phyloP scores from a whole-genome alignment of 1,140 invertebrate species.

The Lucilia cuprina region DNA sequence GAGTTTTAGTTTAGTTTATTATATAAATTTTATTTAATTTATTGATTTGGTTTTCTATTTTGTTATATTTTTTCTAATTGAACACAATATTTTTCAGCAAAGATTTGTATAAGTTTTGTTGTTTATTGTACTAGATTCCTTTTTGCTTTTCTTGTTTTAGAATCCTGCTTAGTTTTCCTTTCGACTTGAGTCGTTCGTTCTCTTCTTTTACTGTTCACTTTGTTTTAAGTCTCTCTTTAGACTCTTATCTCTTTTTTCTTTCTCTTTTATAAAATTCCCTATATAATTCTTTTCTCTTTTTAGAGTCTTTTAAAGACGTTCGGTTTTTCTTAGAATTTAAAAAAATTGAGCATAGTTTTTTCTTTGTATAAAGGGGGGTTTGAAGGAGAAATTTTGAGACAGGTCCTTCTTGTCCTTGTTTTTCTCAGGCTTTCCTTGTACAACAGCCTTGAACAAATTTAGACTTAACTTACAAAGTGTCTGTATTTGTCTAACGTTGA shows the following conservation, averaged over 20 bases:
- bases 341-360: background rate
- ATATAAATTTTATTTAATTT: background rate
- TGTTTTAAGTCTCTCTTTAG: background rate
- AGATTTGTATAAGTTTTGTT: conserved; percentile 25
- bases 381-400: background rate
- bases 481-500: no score
- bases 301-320: background rate
- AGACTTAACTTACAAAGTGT: no score
- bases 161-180: background rate
- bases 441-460: no score
- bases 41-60: background rate
- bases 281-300: background rate
- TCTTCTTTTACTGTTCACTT: no score
- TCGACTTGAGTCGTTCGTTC: background rate
- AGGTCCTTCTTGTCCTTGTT: no score
- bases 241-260: background rate
- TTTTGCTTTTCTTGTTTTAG: background rate
- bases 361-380: background rate
- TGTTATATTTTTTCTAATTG: conserved; percentile 29
- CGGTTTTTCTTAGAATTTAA: background rate
- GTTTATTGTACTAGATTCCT: conserved; percentile 20
- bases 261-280: background rate
- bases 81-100: conserved; percentile 42
- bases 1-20: background rate
- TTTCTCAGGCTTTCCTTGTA: no score